Evolutionary conservation across 2,797 vertebrate genomes (phyloP).

Genomic region (Alcedo atthis): DNA sequence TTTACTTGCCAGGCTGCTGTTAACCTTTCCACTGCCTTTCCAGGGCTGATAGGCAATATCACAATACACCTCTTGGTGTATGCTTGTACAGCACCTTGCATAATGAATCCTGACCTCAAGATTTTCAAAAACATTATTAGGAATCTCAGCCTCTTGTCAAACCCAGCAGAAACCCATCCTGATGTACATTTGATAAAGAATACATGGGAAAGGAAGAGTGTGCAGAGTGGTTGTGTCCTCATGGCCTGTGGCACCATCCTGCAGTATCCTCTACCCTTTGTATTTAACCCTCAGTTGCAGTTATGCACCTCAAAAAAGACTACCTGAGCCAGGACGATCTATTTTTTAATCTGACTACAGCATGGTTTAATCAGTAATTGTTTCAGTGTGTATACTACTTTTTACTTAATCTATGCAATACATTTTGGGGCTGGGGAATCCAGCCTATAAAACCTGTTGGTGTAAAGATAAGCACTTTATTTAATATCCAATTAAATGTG

Average conservation of each 20-base stretch:
- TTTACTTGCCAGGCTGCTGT: conserved; percentile 43
- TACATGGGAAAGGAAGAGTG: not conserved
- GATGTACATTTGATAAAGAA: not conserved
- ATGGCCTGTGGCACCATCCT: not conserved
- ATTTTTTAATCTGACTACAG: conserved; percentile 67
- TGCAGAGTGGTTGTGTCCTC: not conserved
- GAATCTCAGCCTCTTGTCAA: conserved; percentile 31
- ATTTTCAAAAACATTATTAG: conserved; percentile 37
- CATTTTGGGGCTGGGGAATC: not conserved
- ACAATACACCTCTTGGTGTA: not conserved
- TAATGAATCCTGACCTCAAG: conserved; percentile 31
- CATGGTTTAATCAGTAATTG: conserved; percentile 21
- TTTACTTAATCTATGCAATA: conserved; percentile 74
- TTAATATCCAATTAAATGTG: conserved; percentile 84
- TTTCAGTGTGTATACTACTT: conserved; percentile 46
- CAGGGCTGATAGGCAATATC: conserved; percentile 40
- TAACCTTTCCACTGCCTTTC: conserved; percentile 53
- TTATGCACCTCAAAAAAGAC: conserved; percentile 11
- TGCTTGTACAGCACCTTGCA: conserved; percentile 23
- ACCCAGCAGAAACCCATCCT: not conserved
- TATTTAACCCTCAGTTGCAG: conserved; percentile 30
- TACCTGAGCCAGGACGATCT: not conserved
- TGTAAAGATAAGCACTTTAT: conserved; percentile 84
- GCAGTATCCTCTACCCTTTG: not conserved
- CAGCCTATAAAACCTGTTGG: conserved; percentile 77